Evolutionary conservation across 2,797 vertebrate species (phyloP).

Genomic region (Knipowitschia caucasica): DNA sequence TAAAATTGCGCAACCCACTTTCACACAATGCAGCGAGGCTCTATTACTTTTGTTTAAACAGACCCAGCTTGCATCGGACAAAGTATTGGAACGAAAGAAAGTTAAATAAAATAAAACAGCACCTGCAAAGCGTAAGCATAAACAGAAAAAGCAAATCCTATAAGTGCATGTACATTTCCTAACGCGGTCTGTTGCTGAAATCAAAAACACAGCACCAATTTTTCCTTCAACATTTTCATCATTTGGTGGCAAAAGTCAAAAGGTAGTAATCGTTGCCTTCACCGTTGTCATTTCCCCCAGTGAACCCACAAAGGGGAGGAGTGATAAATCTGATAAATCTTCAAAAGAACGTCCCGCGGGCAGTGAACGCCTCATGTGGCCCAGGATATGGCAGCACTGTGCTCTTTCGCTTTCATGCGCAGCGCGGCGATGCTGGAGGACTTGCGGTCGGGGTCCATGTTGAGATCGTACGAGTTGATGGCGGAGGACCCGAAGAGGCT

Average conservation of each 20-base stretch:
- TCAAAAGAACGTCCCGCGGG: conserved; percentile 27
- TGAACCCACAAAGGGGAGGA: conserved; percentile 32
- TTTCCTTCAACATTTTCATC: conserved; percentile 22
- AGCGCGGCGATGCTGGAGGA: conserved; percentile 95
- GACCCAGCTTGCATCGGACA: conserved; percentile 20
- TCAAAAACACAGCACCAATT: conserved; percentile 38
- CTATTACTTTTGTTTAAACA: conserved; percentile 14
- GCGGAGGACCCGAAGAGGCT: conserved; percentile 86
- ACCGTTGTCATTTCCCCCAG: conserved; percentile 39
- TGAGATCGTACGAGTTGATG: conserved; percentile 94
- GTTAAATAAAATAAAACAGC: conserved; percentile 69
- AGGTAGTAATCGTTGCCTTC: conserved; percentile 63
- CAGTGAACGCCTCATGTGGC: conserved; percentile 85
- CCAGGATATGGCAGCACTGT: conserved; percentile 99
- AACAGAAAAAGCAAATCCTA: conserved; percentile 45
- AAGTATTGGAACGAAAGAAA: conserved; percentile 29
- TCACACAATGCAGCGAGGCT: conserved; percentile 6
- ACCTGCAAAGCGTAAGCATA: conserved; percentile 52
- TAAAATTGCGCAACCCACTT: conserved; percentile 30
- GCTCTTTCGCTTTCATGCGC: conserved; percentile 99
- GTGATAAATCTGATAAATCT: conserved; percentile 35
- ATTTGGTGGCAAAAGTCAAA: conserved; percentile 30
- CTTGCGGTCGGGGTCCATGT: conserved; percentile 96
- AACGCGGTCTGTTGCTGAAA: conserved; percentile 26
- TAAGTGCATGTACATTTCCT: conserved; percentile 70